A percentile compares a stretch with the other conserved stretches of the same genome.
phyloP scores from a whole-genome alignment of 2,113 vertebrate genomes.

The cattle (Bos taurus) region ARS-UCD2.0 NC_037333.1:35259501-35260000 shows the following conservation, averaged over 20 bases:
- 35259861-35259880: neutral
- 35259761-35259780: neutral
- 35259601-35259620: neutral
- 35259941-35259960: no score
- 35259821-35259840: neutral
- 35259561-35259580: neutral
- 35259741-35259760: neutral
- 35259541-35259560: neutral
- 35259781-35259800: rapidly evolving
- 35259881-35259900: no score
- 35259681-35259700: neutral
- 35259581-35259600: neutral
- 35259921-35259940: no score
- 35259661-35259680: rapidly evolving
- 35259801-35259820: neutral
- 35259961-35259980: no score
- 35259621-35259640: neutral
- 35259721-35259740: neutral
- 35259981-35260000: no score
- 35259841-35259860: neutral
- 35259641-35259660: neutral
- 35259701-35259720: neutral
- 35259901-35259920: no score
- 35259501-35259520: neutral
- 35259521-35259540: neutral